Conservation (phyloP, 1,140 invertebrate species). For the Mizuhopecten yessoensis region DNA sequence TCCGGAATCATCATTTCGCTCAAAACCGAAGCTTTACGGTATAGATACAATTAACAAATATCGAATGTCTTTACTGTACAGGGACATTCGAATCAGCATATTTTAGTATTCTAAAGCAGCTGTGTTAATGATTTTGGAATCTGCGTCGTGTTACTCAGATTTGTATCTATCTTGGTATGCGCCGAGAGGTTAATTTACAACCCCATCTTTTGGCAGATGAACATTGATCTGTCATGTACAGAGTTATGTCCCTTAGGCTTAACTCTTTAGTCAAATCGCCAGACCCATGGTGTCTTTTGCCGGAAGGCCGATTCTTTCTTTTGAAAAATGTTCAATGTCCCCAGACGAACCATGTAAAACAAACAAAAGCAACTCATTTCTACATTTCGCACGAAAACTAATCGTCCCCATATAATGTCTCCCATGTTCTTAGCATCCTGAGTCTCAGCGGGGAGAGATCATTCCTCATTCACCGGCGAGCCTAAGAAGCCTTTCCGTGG, state of each 20-base stretch:
- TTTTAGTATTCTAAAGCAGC: no score
- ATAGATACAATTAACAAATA: no score
- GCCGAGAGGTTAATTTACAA: not conserved
- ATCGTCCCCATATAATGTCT: conserved; percentile 2
- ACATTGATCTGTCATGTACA: not conserved
- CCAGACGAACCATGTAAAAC: conserved; percentile 12
- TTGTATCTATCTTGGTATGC: not conserved
- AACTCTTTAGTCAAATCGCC: not conserved
- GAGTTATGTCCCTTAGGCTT: conserved; percentile 32
- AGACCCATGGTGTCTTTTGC: not conserved
- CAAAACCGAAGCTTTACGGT: no score
- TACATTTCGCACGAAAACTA: not conserved
- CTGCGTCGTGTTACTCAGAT: no score
- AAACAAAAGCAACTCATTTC: conserved; percentile 19
- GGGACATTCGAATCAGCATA: no score
- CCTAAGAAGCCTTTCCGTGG: not conserved
- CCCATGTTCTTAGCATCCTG: not conserved
- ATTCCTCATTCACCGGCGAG: not conserved
- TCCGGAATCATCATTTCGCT: no score
- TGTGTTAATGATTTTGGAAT: no score
- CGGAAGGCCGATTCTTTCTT: not conserved
- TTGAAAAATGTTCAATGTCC: conserved; percentile 14
- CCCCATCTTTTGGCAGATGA: not conserved
- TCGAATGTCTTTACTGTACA: no score
- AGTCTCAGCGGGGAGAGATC: not conserved